Conservation (phyloP, 2,113 vertebrate genomes). For the Empidonax alnorum region DNA sequence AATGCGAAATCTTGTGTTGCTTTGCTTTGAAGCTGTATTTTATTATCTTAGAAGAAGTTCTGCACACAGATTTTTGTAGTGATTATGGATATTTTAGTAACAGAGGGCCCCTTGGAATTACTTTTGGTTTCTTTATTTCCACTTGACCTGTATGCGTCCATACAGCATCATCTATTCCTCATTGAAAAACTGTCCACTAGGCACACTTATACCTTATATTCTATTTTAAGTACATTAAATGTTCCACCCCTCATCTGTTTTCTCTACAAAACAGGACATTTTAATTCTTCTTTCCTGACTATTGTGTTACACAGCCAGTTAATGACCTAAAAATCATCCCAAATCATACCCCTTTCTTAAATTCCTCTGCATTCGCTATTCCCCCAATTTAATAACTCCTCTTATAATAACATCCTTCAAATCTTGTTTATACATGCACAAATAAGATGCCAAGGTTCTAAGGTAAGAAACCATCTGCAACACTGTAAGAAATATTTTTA, state of each 20-base stretch:
- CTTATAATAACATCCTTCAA: background rate
- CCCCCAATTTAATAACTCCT: background rate
- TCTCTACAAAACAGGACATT: background rate
- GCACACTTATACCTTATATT: background rate
- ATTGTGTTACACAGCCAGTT: background rate
- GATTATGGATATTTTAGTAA: background rate
- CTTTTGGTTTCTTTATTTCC: background rate
- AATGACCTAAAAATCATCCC: background rate
- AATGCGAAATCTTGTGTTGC: background rate
- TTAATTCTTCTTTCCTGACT: background rate
- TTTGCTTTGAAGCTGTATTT: constrained; percentile 9
- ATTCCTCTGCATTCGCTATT: background rate
- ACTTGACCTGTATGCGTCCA: background rate
- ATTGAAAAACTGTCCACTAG: background rate
- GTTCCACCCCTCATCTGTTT: background rate
- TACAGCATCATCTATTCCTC: background rate
- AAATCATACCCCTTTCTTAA: background rate
- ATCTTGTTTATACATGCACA: background rate
- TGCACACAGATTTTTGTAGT: background rate
- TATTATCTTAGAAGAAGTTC: background rate
- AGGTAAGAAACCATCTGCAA: background rate
- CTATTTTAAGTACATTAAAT: background rate
- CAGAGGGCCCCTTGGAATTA: background rate
- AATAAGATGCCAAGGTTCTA: background rate
- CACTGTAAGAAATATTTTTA: background rate